Evolutionary conservation across 1,140 invertebrate species (phyloP), one percentile per base, ranked within the genome.

Genomic region (Halesus radiatus): DNA sequence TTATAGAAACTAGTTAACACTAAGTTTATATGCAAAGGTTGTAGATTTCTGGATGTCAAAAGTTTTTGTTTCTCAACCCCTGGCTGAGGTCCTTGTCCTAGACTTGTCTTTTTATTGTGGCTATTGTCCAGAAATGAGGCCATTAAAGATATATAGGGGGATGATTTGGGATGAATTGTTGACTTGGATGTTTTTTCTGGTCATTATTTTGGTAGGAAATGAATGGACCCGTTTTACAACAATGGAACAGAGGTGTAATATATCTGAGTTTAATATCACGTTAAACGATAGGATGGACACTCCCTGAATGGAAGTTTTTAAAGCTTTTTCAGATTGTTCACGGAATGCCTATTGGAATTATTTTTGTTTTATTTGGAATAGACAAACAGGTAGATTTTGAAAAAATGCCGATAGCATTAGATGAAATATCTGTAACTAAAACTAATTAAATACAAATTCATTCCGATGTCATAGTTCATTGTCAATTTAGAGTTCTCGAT

Each of bases 81-180:
- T 26, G 1, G 20, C 5, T 13, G 8, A 15, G 62, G 26, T 66
- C 29, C 52, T 22, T 62, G 79, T 70, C 45, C 29, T 16, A 53
- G 75, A 64, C 75, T 32, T 78, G 81, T 77, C 64, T 18, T 74
- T 82, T 82, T 82, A 82, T 79, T 76, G 78, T 76, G 73, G 53
- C 78, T 62, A 82, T 82, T 82, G 81, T 82, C 78, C 73, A 56
- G 77, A 80, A 77, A 82, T 82, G 81, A 77, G 73, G 54, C 81
- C 74, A 82, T 82, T 82, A 82, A 26, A 22, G 32, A 7, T 76
- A 75, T 79, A 56, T 73, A 54, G 26, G 72, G 80, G 78, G 81
- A 82, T 82, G 81, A 82, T 82, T 82, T 82, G 81, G 81, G 76
- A 77, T 79, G 77, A 82, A 77, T 77, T 82, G 81, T 82, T 82